Evolutionary conservation across 2,888 invertebrate species (phyloP).

Genomic region (Tetragonula carbonaria): DNA sequence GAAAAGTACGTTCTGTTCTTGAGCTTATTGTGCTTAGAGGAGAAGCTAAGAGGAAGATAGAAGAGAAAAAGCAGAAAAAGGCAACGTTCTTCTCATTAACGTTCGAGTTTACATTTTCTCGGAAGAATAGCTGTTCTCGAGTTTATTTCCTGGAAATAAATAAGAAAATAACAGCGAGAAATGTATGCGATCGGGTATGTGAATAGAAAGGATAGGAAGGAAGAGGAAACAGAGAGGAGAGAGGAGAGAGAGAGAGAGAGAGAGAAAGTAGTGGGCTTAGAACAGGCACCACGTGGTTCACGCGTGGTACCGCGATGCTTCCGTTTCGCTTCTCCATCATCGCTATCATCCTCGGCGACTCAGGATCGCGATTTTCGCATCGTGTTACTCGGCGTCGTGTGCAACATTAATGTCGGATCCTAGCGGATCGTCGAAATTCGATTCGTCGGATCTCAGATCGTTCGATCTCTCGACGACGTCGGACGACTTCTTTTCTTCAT

Average conservation of each 20-base stretch:
- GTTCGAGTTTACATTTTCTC: too few species aligned
- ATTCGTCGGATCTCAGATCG: neutral
- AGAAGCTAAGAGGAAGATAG: too few species aligned
- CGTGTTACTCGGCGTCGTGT: too few species aligned
- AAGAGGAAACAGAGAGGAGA: neutral
- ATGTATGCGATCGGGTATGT: neutral
- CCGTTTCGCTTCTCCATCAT: neutral
- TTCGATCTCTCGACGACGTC: neutral
- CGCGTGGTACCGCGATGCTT: slow-evolving; percentile 69
- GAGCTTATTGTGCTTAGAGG: too few species aligned
- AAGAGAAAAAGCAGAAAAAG: too few species aligned
- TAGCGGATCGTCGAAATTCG: neutral
- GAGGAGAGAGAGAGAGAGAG: neutral
- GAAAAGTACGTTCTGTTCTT: too few species aligned
- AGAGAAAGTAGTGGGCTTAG: neutral
- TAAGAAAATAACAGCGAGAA: neutral
- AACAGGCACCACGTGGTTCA: slow-evolving; percentile 73
- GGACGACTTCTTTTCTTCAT: neutral
- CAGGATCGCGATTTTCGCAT: too few species aligned
- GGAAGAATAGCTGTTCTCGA: too few species aligned
- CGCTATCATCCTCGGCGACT: too few species aligned
- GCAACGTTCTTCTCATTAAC: too few species aligned
- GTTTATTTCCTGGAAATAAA: neutral
- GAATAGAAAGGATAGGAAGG: neutral
- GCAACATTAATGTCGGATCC: too few species aligned